These are phyloP conservation scores for Cuculus canorus DNA, from an alignment of 2,797 vertebrate genomes.

Conservation along the genomic window DNA sequence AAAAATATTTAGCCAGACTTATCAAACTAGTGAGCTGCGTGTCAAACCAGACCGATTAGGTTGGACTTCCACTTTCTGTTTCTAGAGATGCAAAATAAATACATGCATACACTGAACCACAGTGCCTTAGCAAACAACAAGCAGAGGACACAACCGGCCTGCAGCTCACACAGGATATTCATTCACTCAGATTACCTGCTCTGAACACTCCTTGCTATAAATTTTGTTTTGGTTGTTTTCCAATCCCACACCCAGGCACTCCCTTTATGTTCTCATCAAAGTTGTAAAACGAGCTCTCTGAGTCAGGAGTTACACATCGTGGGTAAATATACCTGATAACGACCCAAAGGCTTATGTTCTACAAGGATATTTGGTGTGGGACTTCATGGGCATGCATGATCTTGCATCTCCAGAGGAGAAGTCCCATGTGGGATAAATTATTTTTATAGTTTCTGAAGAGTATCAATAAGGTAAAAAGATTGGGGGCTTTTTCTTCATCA, in stretches of 20 bases:
- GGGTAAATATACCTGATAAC: conserved; percentile 19
- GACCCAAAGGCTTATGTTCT: not conserved
- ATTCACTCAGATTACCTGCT: conserved; percentile 5
- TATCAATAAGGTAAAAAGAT: not conserved
- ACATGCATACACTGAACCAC: not conserved
- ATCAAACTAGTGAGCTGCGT: not conserved
- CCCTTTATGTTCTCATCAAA: conserved; percentile 33
- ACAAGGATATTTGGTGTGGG: not conserved
- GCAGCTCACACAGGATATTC: not conserved
- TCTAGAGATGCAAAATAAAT: conserved; percentile 2
- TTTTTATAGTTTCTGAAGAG: not conserved
- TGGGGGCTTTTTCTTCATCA: not conserved
- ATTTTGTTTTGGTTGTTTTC: conserved; percentile 16
- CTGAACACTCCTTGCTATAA: conserved; percentile 5
- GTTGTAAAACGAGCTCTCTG: conserved; percentile 40
- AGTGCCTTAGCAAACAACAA: not conserved
- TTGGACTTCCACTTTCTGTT: conserved; percentile 43
- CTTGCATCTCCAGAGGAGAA: not conserved
- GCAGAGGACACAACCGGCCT: not conserved
- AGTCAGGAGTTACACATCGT: conserved; percentile 21
- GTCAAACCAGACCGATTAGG: not conserved
- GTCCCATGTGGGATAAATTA: not conserved
- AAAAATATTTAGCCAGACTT: not conserved
- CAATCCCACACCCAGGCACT: conserved; percentile 51
- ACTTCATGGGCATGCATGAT: not conserved